Evolutionary conservation across 2,797 vertebrate genomes (phyloP).

Genomic region (Heliangelus exortis): DNA sequence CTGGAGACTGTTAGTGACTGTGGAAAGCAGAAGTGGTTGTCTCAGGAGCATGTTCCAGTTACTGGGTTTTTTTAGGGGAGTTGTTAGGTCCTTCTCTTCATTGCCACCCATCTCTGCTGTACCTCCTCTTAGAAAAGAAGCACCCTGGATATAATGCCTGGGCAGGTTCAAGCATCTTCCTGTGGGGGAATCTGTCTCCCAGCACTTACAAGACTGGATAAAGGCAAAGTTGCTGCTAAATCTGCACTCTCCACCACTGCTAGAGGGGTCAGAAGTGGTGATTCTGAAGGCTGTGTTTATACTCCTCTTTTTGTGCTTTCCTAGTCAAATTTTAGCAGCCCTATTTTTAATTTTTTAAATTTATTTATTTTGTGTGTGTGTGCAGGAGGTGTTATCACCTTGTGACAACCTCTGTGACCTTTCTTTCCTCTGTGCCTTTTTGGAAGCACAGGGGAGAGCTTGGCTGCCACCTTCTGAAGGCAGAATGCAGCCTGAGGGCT

Average conservation of each 20-base stretch:
- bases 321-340: not conserved
- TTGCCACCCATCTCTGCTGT: not conserved
- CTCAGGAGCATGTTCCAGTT: not conserved
- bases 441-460: not conserved
- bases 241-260: not conserved
- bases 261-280: not conserved
- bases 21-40: not conserved
- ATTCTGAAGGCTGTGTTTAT: not conserved
- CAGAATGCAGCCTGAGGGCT: not conserved
- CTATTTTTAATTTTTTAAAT: not conserved
- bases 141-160: accelerated
- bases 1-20: not conserved
- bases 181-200: not conserved
- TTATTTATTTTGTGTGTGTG: not conserved
- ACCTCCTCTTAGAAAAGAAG: not conserved
- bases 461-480: not conserved
- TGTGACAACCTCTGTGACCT: not conserved
- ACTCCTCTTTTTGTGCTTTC: not conserved
- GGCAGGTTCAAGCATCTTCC: not conserved
- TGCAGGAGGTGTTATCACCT: not conserved
- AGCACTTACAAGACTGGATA: not conserved
- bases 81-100: not conserved
- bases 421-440: not conserved
- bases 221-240: not conserved
- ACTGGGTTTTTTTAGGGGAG: not conserved